Conservation (phyloP, 1,140 invertebrate species). For the Magallana angulata region DNA sequence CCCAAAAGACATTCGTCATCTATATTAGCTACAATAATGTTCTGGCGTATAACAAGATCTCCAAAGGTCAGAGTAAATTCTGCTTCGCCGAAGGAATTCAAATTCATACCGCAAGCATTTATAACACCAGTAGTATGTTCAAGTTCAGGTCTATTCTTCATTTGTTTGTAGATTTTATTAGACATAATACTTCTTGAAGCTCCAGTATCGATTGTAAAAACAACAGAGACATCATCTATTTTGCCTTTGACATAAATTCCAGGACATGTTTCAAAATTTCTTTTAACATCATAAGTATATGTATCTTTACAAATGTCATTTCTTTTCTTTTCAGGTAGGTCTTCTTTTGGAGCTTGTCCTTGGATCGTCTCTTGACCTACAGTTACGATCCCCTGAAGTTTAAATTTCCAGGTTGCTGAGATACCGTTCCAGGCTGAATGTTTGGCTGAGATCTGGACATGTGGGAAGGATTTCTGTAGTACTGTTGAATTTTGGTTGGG, state of each 20-base stretch:
- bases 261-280: neutral
- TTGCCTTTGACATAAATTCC: conserved; percentile 6
- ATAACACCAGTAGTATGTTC: neutral
- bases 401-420: neutral
- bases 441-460: too few relatives aligned
- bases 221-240: neutral
- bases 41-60: neutral
- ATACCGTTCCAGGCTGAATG: too few relatives aligned
- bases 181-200: neutral
- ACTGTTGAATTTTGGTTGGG: neutral
- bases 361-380: neutral
- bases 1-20: neutral
- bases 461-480: too few relatives aligned
- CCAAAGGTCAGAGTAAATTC: neutral
- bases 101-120: neutral
- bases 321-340: neutral
- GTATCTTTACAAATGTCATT: neutral
- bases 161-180: neutral
- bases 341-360: too few relatives aligned
- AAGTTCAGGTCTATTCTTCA: neutral
- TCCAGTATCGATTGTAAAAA: conserved; percentile 1
- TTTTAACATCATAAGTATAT: neutral
- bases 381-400: conserved; percentile 2
- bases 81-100: neutral
- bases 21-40: neutral